Evolutionary conservation across 2,888 invertebrate species (phyloP).

Genomic region (Xiphydria camelus): DNA sequence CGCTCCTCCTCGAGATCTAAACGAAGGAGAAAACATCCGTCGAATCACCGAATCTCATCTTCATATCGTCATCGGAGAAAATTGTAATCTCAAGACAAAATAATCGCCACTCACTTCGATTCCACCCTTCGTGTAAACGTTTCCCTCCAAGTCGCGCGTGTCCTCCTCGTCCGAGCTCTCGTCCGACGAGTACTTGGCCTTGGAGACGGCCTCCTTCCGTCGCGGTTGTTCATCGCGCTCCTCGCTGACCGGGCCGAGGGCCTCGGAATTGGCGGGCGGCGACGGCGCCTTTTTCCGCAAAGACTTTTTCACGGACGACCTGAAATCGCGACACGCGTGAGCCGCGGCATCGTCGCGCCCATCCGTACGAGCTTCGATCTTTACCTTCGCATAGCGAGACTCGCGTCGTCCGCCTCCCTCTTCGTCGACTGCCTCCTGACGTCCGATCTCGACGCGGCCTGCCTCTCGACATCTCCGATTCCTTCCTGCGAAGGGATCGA

Average conservation of each 20-base stretch:
- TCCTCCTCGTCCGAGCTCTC: conserved; percentile 74
- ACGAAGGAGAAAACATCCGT: conserved; percentile 27
- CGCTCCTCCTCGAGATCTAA: conserved; percentile 89
- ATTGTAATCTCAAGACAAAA: conserved; percentile 4
- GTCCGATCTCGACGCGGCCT: conserved; percentile 27
- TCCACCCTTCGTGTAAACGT: conserved; percentile 76
- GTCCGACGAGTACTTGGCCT: conserved; percentile 62
- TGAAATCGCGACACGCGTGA: too few species aligned
- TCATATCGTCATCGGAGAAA: not conserved
- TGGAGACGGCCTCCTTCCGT: conserved; percentile 31
- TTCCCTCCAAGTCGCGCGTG: conserved; percentile 76
- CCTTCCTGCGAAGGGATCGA: conserved; percentile 27
- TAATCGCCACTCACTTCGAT: conserved; percentile 62
- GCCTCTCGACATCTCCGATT: conserved; percentile 13
- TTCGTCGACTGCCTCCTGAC: conserved; percentile 31
- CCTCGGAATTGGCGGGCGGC: conserved; percentile 49
- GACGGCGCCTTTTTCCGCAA: conserved; percentile 46
- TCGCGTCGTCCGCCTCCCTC: conserved; percentile 33
- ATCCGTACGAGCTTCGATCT: too few species aligned
- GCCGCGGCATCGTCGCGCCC: too few species aligned
- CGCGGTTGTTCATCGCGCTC: conserved; percentile 31
- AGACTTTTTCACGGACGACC: conserved; percentile 51
- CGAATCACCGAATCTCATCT: not conserved
- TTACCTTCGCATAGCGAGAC: conserved; percentile 38
- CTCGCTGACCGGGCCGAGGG: conserved; percentile 47